Conservation (phyloP, 30 jellyfish, hydroid and myxozoan species). For the Turritopsis rubra region DNA sequence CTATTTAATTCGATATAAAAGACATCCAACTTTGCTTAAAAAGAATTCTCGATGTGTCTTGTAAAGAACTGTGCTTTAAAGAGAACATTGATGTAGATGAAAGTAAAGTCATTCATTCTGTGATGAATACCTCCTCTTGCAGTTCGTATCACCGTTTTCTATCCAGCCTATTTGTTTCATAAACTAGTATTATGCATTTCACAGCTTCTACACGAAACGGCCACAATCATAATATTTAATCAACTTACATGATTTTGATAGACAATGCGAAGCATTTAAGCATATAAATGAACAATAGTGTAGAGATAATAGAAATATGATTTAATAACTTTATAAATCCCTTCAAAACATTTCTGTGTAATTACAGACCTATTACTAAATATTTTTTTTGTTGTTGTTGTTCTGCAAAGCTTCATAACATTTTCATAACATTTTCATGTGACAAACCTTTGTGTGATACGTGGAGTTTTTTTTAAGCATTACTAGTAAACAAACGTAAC, state of each 20-base stretch:
- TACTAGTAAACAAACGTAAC: background rate
- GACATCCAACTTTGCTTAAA: background rate
- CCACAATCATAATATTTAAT: background rate
- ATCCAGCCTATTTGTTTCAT: background rate
- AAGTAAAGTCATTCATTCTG: background rate
- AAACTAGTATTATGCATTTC: background rate
- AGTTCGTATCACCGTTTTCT: background rate
- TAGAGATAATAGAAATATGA: background rate
- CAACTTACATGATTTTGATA: background rate
- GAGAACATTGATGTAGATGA: background rate
- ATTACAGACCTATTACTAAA: background rate
- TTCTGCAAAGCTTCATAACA: background rate
- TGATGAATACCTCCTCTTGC: background rate
- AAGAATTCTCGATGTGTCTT: background rate
- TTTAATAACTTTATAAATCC: background rate
- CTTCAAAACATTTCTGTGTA: background rate
- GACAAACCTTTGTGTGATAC: no score
- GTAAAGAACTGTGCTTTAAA: background rate
- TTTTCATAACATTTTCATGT: no score
- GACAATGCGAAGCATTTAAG: background rate
- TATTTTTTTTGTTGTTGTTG: background rate
- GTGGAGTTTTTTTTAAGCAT: background rate
- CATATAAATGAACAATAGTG: background rate
- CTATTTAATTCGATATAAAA: background rate
- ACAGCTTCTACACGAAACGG: background rate